Conservation (phyloP, 2,888 invertebrate species). For the Mimachlamys varia region DNA sequence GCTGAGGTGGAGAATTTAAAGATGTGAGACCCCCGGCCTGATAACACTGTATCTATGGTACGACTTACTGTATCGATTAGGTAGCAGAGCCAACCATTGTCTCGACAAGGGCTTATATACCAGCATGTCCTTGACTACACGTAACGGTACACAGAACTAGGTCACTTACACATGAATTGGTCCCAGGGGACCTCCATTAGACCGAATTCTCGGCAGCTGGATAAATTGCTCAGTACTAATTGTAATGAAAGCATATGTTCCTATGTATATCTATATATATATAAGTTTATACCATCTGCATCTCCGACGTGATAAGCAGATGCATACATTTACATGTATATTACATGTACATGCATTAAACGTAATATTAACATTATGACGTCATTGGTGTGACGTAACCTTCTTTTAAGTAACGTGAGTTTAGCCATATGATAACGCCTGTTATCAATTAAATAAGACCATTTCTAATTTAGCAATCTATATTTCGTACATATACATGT, state of each 20-base stretch:
- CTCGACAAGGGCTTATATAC: conserved; percentile 6
- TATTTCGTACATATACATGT: too few relatives aligned
- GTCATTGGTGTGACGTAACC: not conserved
- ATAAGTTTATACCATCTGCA: not conserved
- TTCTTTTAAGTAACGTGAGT: not conserved
- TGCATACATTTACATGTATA: not conserved
- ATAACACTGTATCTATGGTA: conserved; percentile 5
- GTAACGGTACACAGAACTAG: not conserved
- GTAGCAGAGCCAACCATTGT: not conserved
- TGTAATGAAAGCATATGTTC: not conserved
- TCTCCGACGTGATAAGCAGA: too few relatives aligned
- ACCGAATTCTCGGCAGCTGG: not conserved
- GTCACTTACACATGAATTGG: not conserved
- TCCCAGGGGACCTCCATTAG: not conserved
- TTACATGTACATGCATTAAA: conserved; percentile 13
- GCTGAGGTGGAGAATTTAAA: not conserved
- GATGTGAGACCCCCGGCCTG: not conserved
- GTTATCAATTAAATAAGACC: not conserved
- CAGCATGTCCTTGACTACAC: conserved; percentile 20
- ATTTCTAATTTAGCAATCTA: too few relatives aligned
- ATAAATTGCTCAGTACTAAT: not conserved
- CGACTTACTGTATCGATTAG: not conserved
- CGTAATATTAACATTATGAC: not conserved
- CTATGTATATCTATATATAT: not conserved
- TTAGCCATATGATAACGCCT: not conserved